Evolutionary conservation across 2,797 vertebrate genomes (phyloP), one percentile per base, ranked within the genome.

Genomic region (Lemur catta): DNA sequence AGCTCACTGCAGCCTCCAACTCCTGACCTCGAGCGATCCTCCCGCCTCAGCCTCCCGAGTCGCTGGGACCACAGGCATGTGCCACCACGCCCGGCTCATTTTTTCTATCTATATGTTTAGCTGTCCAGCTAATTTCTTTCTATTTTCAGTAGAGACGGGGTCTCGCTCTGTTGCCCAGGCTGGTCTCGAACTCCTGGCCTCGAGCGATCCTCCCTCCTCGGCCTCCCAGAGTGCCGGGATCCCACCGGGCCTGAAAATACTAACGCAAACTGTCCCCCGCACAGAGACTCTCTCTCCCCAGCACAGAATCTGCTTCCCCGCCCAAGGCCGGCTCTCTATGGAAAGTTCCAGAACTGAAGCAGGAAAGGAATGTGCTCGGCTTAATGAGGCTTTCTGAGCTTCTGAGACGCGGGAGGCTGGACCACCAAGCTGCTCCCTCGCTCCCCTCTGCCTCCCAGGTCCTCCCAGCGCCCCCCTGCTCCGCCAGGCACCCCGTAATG

Each of bases 261-360:
- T 69, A 48, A 75, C 93, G 85, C 55, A 79, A 82, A 28, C 63
- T 65, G 87, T 79, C 43, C 43, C 43, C 7, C 48, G 78, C 55
- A 12, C 57, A 65, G 26, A 63, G 33, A 55, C 30, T 80, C 43
- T 55, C 61, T 76, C 13, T 71, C 74, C 14, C 15, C 3, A 15
- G 17, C 50, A 43, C 33, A 72, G 76, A 50, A 18, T n/a, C n/a
- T n/a, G n/a, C 71, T 67, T 82, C 33, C 52, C 82, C 65, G 63
- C 3, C 3, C 15, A 52, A 86, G 55, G 38, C 6, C 30, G 59
- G 78, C 8, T 52, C 38, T 81, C 61, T n/a, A 43, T 17, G 63
- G 57, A 35, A 50, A 10, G 55, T 24, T 75, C 50, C n/a, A 79
- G 33, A 26, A 9, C 52, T 18, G n/a, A 38, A 76, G 55, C 2